phyloP scores from a whole-genome alignment of 2,113 vertebrate species.

The Myodes glareolus region DNA sequence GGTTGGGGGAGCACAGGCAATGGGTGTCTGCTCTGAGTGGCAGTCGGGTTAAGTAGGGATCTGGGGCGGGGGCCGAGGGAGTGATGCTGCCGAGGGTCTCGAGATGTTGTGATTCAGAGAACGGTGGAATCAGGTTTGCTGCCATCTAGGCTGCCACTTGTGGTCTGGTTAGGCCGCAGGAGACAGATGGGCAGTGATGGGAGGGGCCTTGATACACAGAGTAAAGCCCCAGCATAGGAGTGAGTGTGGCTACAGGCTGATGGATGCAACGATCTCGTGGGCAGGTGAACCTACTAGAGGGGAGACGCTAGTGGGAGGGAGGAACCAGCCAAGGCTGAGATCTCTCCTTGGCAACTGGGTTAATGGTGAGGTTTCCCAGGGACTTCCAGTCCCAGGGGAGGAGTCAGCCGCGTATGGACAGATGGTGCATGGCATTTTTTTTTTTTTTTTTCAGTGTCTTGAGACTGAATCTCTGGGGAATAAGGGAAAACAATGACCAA shows the following conservation, averaged over 20 bases:
- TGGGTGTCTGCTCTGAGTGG: neutral
- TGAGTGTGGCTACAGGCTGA: neutral
- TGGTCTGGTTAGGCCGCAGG: neutral
- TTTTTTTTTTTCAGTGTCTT: neutral
- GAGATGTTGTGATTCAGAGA: neutral
- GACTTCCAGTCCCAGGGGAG: neutral
- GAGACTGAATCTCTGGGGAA: conserved; percentile 18
- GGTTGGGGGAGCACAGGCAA: neutral
- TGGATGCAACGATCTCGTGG: too few species aligned
- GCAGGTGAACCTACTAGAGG: neutral
- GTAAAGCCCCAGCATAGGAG: neutral
- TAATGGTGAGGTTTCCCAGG: neutral
- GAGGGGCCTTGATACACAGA: neutral
- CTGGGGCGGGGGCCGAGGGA: neutral
- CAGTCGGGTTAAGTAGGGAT: neutral
- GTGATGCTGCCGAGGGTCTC: neutral
- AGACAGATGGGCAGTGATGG: neutral
- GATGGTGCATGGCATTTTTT: neutral
- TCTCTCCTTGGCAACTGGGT: neutral
- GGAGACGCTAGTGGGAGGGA: neutral
- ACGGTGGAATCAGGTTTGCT: neutral
- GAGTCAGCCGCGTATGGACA: neutral
- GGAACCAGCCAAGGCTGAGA: neutral
- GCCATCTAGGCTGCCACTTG: neutral
- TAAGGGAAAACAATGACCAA: neutral